phyloP scores from a whole-genome alignment of 2,797 vertebrate genomes.

The Macrochelys suwanniensis region DNA sequence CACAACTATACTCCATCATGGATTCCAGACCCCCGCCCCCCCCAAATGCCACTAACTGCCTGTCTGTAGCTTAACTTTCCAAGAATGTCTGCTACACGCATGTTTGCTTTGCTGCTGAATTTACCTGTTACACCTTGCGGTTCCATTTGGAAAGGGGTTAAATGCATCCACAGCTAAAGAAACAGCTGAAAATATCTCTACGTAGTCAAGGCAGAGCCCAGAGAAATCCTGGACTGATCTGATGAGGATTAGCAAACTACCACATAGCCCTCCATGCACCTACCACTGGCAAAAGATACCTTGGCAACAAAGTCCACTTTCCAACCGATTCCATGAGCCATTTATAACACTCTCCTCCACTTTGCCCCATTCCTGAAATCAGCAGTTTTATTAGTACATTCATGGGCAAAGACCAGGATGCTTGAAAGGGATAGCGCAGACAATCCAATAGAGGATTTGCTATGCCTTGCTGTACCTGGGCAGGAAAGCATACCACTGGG shows the following conservation, averaged over 20 bases:
- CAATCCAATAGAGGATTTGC: not conserved
- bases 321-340: not conserved
- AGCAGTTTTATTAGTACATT: not conserved
- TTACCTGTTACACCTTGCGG: not conserved
- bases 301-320: not conserved
- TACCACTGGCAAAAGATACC: not conserved
- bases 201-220: not conserved
- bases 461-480: not conserved
- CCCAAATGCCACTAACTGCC: not conserved
- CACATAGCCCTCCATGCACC: not conserved
- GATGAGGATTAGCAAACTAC: not conserved
- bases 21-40: too few relatives aligned
- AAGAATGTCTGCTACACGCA: fast-evolving
- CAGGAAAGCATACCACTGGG: not conserved
- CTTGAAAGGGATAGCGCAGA: not conserved
- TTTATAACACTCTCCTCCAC: not conserved
- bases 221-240: not conserved
- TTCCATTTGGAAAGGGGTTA: not conserved
- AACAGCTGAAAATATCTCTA: not conserved
- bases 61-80: not conserved
- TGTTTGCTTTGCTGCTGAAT: not conserved
- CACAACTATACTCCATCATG: not conserved
- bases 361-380: not conserved
- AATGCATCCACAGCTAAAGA: not conserved
- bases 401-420: not conserved